Base-by-base conservation (phyloP, 2,888 invertebrate species). In the Pollenia angustigena region DNA sequence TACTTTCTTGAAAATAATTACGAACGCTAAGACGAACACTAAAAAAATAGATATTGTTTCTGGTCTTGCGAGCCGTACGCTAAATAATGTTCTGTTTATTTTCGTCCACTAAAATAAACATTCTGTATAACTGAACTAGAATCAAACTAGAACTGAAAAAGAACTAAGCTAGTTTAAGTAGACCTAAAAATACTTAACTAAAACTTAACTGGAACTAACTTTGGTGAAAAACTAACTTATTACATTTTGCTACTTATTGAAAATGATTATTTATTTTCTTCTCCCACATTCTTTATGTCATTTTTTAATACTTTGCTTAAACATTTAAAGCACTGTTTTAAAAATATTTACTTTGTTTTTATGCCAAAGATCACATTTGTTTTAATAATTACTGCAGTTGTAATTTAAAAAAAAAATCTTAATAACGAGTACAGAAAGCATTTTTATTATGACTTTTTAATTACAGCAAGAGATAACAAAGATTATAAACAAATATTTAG, bases 351-450 rank as follows among this genome's bases (percentile, higher is more conserved):
- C 12, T 2, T 9, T 23, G 23, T 23, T 52, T 52, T 64, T 62
- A 16, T 40, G 60, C 71, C 58, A 74, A 48, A 58, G 1, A 60
- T 16, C 1, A 46, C 40, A 60, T 56, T 60, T 72, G 11, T 48
- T 58, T 74, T 81, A 75, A 75, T 75, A 18, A 75, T 75, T 66
- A 66, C 74, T 56, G 75, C 81, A 81, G 54, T 60, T 68, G n/a
- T 68, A 50, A 44, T 50, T 74, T 42, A 46, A 7, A 54, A 40
- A 69, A 48, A 48, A 32, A n/a, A 46, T 10, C 12, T 42, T 23
- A 52, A 12, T 16, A 32, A 32, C 32, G 32, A 32, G 32, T 32
- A 32, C 18, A 52, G 4, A 2, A n/a, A 8, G 12, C 6, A 12
- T 7, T 10, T 18, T 58, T 46, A 18, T 69, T 18, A 56, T 46